Percentiles rank a stretch among this genome's conserved stretches.
phyloP scores from a whole-genome alignment of 1,140 invertebrate species.

The Trinorchestia longiramus region DNA sequence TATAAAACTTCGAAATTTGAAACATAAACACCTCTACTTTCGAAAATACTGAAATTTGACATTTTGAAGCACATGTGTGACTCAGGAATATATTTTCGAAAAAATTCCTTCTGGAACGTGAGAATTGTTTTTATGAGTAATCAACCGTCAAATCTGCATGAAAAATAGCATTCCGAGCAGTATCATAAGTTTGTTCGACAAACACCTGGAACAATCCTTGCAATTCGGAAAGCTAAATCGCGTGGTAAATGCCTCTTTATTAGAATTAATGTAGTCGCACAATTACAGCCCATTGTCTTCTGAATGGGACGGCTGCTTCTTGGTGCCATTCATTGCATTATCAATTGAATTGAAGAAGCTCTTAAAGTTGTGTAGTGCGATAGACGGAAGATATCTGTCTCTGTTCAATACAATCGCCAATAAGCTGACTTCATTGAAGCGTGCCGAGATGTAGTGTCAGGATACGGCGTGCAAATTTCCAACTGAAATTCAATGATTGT shows the following conservation, averaged over 20 bases:
- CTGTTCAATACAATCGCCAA: neutral
- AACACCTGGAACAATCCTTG: neutral
- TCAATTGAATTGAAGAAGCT: constrained; percentile 9
- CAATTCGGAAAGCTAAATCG: neutral
- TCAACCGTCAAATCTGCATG: neutral
- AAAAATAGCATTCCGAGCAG: neutral
- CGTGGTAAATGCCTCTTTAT: neutral
- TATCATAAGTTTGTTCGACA: neutral
- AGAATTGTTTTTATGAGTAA: too few relatives aligned
- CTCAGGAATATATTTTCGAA: too few relatives aligned
- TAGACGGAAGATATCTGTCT: neutral
- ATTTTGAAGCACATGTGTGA: too few relatives aligned
- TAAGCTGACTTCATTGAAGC: neutral
- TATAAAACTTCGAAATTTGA: too few relatives aligned
- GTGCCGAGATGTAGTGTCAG: neutral
- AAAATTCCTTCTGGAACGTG: too few relatives aligned
- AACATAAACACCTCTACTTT: too few relatives aligned
- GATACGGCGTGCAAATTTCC: neutral
- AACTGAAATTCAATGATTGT: neutral
- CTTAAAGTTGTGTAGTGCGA: neutral
- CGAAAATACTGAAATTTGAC: too few relatives aligned
- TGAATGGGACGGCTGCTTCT: neutral
- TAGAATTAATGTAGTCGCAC: neutral
- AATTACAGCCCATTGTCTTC: neutral
- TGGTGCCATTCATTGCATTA: neutral